Evolutionary conservation across 2,113 vertebrate species (phyloP), one percentile per base, ranked within the genome.

Genomic region (Dipodomys merriami): DNA sequence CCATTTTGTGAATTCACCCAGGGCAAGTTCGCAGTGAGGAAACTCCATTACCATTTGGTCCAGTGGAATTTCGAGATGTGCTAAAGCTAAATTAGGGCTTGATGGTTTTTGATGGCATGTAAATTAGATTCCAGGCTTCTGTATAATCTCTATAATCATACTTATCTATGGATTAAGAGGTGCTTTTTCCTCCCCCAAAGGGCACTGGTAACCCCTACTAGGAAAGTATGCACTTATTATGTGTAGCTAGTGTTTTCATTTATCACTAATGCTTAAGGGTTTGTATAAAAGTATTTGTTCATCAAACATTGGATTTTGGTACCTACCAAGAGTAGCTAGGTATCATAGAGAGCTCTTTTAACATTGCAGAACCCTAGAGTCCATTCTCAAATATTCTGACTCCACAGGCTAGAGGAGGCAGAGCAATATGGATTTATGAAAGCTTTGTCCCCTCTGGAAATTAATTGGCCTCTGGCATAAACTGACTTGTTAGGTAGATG

Each of bases 371-470:
- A 16, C 16, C 35, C 64, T 57, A 5, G 67, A 39, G 7, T 19
- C 35, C 33, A 35, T 4, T 68, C 60, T 83, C 78, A 86, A 64
- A 68, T 67, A 83, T 73, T 86, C 68, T 91, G 44, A 77, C 33
- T 30, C 74, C n/a, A 69, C 19, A 79, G 74, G 13, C 22, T 44
- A 16, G 4, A 16, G 22, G 29, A 2, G 23, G 2, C 46, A 53
- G 64, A 30, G 29, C 57, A 68, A 46, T 82, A 46, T 64, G 39
- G 33, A 78, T 94, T 93, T 83, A 64, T 82, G 27, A 94, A 82
- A 35, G 22, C 30, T 79, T 88, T 35, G 80, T 77, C 7, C n/a
- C 29, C 29, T 74, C 35, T 73, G 78, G 57, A 39, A 73, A 84
- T 62, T 33, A 64, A 53, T 12, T 46, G 4, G 49, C 74, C 57